Conservation (phyloP, 30 jellyfish, hydroid and myxozoan genomes). For the Catostylus mosaicus region DNA sequence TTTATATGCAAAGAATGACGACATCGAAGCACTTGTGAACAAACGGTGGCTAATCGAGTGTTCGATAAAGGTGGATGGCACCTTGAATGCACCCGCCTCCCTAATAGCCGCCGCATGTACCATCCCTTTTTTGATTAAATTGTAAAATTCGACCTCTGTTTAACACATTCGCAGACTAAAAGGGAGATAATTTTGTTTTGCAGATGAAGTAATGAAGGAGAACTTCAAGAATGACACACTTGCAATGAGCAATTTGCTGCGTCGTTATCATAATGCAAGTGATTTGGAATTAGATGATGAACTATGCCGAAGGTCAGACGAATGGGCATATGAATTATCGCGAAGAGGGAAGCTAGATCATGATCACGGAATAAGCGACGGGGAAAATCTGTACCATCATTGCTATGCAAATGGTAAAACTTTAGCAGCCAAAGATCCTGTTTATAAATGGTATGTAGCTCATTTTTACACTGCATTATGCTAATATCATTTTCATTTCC, state of each 20-base stretch:
- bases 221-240: conserved; percentile 41
- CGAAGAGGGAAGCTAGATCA: conserved; percentile 78
- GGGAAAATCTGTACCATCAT: conserved; percentile 71
- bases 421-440: conserved; percentile 69
- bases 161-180: background rate
- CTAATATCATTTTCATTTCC: no score
- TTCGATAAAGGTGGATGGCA: no score
- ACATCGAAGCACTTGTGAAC: no score
- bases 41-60: no score
- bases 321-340: conserved; percentile 76
- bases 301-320: conserved; percentile 63
- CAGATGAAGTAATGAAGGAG: conserved; percentile 42
- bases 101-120: no score
- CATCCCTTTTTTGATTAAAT: no score
- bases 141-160: no score
- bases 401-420: conserved; percentile 53
- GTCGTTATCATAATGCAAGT: conserved; percentile 67
- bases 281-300: conserved; percentile 58
- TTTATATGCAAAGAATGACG: no score
- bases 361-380: conserved; percentile 39
- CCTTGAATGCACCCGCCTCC: no score
- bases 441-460: conserved; percentile 71
- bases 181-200: background rate
- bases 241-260: conserved; percentile 52
- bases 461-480: no score